These are phyloP conservation scores for Papilio xuthus DNA, from an alignment of 1,140 invertebrate species.

Conservation along the genomic window DNA sequence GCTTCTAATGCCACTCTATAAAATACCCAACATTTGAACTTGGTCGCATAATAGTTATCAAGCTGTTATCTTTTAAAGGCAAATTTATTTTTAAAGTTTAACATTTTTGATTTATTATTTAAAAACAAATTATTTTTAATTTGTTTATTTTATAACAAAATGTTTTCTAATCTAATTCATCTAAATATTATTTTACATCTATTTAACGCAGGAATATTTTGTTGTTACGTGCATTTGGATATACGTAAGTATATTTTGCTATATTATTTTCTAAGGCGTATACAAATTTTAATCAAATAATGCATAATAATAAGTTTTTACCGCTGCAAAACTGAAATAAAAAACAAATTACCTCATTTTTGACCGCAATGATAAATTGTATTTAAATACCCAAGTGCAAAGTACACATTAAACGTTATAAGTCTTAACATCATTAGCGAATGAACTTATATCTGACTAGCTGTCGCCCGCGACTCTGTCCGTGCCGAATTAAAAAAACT, in stretches of 20 bases:
- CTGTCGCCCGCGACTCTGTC: too few species aligned
- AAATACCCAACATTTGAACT: conserved; percentile 1
- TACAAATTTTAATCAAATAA: neutral
- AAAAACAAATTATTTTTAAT: conserved; percentile 7
- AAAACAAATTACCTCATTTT: neutral
- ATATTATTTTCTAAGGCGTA: conserved; percentile 9
- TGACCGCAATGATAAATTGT: too few species aligned
- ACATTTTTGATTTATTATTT: too few species aligned
- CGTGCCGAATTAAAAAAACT: too few species aligned
- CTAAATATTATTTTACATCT: conserved; percentile 4
- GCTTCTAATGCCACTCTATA: conserved; percentile 32
- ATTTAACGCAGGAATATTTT: neutral
- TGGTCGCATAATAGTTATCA: neutral
- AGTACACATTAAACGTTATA: too few species aligned
- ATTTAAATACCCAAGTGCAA: too few species aligned
- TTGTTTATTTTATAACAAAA: neutral
- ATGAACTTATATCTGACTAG: too few species aligned
- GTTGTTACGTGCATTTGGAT: neutral
- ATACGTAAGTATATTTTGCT: conserved; percentile 22
- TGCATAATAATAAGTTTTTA: neutral
- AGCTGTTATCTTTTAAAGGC: conserved; percentile 1
- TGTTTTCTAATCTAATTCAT: neutral
- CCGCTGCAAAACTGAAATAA: neutral
- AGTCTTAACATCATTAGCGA: too few species aligned
- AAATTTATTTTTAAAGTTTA: neutral